Conservation (phyloP, 2,113 vertebrate genomes). For the Oncorhynchus keta region DNA sequence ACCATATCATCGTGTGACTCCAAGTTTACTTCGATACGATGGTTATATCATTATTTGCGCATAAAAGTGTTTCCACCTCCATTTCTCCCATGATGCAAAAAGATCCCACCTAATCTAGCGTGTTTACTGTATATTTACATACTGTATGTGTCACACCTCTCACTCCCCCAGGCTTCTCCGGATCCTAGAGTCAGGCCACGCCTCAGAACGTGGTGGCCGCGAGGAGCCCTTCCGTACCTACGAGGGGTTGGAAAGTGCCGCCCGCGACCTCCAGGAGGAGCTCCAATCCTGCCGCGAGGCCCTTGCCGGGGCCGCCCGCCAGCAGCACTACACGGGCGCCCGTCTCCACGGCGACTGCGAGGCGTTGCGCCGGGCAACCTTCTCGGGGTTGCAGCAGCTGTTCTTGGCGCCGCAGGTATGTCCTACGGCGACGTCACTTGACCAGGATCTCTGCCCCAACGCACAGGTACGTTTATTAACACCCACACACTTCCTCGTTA, state of each 20-base stretch:
- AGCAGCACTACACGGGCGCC: constrained; percentile 72
- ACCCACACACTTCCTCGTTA: neutral
- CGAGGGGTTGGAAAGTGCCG: constrained; percentile 75
- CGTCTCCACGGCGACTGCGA: constrained; percentile 72
- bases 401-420: constrained; percentile 81
- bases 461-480: constrained; percentile 69
- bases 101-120: no score
- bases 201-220: constrained; percentile 61
- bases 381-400: constrained; percentile 77
- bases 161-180: constrained; percentile 76
- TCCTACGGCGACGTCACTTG: constrained; percentile 50
- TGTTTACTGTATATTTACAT: no score
- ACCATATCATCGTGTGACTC: no score
- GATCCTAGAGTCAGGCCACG: constrained; percentile 70
- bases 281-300: constrained; percentile 67
- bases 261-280: constrained; percentile 71
- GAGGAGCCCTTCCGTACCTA: constrained; percentile 83
- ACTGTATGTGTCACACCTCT: neutral
- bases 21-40: no score
- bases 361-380: constrained; percentile 71
- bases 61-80: no score
- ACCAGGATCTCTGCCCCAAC: constrained; percentile 72
- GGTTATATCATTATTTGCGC: no score
- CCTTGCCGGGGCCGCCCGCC: constrained; percentile 60
- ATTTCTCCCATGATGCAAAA: no score